A percentile compares a stretch with the other conserved stretches of the same genome.
These are phyloP conservation scores for Hedychridium roseum DNA, from an alignment of 2,888 invertebrate genomes.

Conservation along the genomic window DNA sequence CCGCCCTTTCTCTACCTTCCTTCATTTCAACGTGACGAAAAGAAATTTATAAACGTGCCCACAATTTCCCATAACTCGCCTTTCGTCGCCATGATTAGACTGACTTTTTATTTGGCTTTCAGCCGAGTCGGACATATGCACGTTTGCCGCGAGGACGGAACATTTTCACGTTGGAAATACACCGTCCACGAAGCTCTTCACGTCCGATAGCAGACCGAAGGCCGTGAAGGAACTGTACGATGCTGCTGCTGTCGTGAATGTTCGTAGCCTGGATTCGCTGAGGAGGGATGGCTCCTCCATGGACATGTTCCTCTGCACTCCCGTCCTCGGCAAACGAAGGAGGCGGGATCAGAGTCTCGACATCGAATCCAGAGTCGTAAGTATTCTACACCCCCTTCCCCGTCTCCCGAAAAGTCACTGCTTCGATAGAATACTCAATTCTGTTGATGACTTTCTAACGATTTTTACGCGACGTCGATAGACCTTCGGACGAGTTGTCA, in stretches of 20 bases:
- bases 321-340: constrained; percentile 78
- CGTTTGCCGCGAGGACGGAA: constrained; percentile 81
- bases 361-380: constrained; percentile 88
- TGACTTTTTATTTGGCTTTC: constrained; percentile 65
- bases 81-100: too few species aligned
- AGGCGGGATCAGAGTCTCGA: constrained; percentile 77
- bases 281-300: constrained; percentile 73
- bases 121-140: constrained; percentile 92
- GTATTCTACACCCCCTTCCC: constrained; percentile 56
- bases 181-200: constrained; percentile 79
- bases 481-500: too few species aligned
- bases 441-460: too few species aligned
- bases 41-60: too few species aligned
- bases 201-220: constrained; percentile 75
- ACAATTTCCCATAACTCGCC: too few species aligned
- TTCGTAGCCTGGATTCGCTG: constrained; percentile 74
- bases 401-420: constrained; percentile 4
- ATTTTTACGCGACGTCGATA: too few species aligned
- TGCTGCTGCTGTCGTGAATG: constrained; percentile 75
- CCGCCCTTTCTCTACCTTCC: too few species aligned
- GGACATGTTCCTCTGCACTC: constrained; percentile 80
- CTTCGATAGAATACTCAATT: too few species aligned
- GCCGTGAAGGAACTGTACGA: constrained; percentile 82
- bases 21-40: too few species aligned
- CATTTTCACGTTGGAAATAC: constrained; percentile 79